A percentile compares a stretch with the other conserved stretches of the same genome.
Conservation (phyloP, 2,797 vertebrate species). For the Morelia viridis region DNA sequence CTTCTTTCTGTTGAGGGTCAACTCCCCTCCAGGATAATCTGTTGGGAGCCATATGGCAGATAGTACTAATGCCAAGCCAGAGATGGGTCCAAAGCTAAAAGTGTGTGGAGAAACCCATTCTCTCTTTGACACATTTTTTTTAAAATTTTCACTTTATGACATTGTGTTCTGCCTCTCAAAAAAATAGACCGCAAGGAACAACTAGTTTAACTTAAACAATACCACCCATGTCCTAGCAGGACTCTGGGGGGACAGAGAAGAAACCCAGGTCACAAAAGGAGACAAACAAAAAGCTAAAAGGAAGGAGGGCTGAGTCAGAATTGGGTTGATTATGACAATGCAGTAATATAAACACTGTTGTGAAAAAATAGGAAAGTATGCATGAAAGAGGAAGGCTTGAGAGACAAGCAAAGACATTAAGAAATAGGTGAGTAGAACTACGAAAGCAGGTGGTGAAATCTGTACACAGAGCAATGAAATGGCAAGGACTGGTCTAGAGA, state of each 20-base stretch:
- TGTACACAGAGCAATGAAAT: not conserved
- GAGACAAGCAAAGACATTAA: not conserved
- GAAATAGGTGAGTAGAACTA: not conserved
- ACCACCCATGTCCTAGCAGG: not conserved
- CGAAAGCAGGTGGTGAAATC: not conserved
- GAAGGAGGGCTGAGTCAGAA: not conserved
- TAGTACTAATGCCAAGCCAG: not conserved
- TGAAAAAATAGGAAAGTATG: not conserved
- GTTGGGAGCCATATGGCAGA: not conserved
- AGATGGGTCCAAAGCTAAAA: not conserved
- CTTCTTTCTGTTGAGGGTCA: not conserved
- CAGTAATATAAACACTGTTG: not conserved
- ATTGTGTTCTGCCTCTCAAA: not conserved
- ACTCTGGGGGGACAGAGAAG: not conserved
- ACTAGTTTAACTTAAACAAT: not conserved
- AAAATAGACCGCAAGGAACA: not conserved
- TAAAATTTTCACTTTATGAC: not conserved
- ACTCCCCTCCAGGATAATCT: not conserved
- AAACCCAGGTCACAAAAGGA: not conserved
- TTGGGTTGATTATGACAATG: not conserved
- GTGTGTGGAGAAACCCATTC: not conserved
- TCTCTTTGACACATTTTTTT: not conserved
- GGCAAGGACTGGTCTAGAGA: not conserved
- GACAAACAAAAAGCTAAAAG: not conserved
- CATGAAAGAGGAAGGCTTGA: not conserved